A percentile compares a stretch with the other conserved stretches of the same genome.
phyloP scores from a whole-genome alignment of 2,888 invertebrate species.

The Cacoxenus indagator region DNA sequence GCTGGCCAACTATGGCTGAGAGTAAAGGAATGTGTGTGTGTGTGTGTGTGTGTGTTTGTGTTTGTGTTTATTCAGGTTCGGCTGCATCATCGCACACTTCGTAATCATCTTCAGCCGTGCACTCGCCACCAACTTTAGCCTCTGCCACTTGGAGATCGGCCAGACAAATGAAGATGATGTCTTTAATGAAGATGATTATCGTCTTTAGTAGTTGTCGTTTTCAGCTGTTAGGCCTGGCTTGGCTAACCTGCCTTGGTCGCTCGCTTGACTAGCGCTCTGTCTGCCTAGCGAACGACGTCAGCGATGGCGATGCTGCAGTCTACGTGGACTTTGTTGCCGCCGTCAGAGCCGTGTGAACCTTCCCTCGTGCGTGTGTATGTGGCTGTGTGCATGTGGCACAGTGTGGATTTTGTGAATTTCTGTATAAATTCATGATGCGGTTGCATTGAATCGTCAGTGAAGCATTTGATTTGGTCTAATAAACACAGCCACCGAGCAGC shows the following conservation, averaged over 20 bases:
- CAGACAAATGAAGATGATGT: neutral
- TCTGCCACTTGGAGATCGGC: neutral
- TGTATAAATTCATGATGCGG: slow-evolving; percentile 71
- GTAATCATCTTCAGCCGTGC: neutral
- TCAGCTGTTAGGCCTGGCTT: slow-evolving; percentile 27
- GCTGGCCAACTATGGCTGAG: slow-evolving; percentile 41
- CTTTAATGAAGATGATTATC: neutral
- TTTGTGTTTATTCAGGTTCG: slow-evolving; percentile 15
- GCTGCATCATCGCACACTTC: slow-evolving; percentile 29
- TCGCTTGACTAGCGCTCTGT: neutral
- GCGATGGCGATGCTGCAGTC: neutral
- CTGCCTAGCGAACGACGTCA: slow-evolving; percentile 4
- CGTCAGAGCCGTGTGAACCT: slow-evolving; percentile 37
- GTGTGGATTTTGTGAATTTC: slow-evolving; percentile 45
- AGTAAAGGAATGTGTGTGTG: neutral
- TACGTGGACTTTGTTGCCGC: slow-evolving; percentile 1
- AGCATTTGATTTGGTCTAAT: slow-evolving; percentile 70
- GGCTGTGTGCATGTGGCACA: slow-evolving; percentile 34
- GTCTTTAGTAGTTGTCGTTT: neutral
- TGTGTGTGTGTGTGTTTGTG: neutral
- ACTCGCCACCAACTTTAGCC: neutral
- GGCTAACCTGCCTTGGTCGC: slow-evolving; percentile 6
- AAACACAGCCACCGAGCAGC: slow-evolving; percentile 40
- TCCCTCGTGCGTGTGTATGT: slow-evolving; percentile 31
- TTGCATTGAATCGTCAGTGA: slow-evolving; percentile 70